Conservation (phyloP, 2,888 invertebrate species). For the Aporophyla nigra region DNA sequence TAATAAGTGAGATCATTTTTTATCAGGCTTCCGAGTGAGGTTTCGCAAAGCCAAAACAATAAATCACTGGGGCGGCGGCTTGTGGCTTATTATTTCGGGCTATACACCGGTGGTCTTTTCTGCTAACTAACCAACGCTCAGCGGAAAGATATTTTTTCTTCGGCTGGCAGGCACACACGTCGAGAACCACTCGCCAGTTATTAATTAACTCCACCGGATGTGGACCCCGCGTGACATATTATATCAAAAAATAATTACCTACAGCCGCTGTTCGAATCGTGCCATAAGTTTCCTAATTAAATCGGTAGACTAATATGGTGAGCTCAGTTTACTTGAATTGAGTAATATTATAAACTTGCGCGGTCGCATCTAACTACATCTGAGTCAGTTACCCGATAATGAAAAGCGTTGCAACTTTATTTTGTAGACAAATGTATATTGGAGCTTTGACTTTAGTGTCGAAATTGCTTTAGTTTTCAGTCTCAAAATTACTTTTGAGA, state of each 20-base stretch:
- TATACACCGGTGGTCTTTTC: slow-evolving; percentile 81
- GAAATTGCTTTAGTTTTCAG: slow-evolving; percentile 15
- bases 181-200: slow-evolving; percentile 79
- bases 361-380: slow-evolving; percentile 21
- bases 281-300: slow-evolving; percentile 67
- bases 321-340: slow-evolving; percentile 47
- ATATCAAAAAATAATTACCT: slow-evolving; percentile 77
- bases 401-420: slow-evolving; percentile 20
- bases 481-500: slow-evolving; percentile 19
- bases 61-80: slow-evolving; percentile 85
- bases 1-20: slow-evolving; percentile 90
- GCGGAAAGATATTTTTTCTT: slow-evolving; percentile 83
- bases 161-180: slow-evolving; percentile 71
- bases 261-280: slow-evolving; percentile 63
- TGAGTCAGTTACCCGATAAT: slow-evolving; percentile 23
- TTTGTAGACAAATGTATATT: slow-evolving; percentile 13
- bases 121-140: slow-evolving; percentile 84
- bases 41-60: slow-evolving; percentile 88
- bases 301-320: slow-evolving; percentile 50
- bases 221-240: slow-evolving; percentile 77
- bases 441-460: slow-evolving; percentile 8
- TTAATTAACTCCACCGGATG: slow-evolving; percentile 83
- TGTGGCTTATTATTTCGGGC: slow-evolving; percentile 88
- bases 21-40: slow-evolving; percentile 87
- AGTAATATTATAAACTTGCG: slow-evolving; percentile 44